Conservation (phyloP, 2,797 vertebrate species). For the Liasis olivaceus region DNA sequence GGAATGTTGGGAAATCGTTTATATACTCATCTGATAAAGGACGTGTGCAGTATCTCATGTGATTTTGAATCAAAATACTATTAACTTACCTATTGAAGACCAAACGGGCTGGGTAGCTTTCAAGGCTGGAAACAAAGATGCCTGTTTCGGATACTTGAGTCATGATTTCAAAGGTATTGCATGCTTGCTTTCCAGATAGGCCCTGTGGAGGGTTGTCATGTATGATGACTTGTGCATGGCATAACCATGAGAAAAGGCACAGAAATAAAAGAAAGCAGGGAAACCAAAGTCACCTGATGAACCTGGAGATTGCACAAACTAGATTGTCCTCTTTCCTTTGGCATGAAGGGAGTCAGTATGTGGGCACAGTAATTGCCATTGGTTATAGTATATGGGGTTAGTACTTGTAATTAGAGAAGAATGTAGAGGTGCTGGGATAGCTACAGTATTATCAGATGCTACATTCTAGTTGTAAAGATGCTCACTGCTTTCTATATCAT, state of each 20-base stretch:
- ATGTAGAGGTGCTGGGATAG: not conserved
- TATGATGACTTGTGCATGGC: not conserved
- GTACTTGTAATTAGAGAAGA: not conserved
- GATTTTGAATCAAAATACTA: not conserved
- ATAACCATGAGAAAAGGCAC: not conserved
- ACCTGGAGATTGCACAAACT: not conserved
- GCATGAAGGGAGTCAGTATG: not conserved
- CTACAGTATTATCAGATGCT: not conserved
- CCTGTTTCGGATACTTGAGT: not conserved
- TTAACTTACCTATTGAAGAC: not conserved
- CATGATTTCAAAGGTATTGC: not conserved
- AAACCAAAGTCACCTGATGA: not conserved
- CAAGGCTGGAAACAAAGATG: not conserved
- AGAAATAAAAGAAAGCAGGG: not conserved
- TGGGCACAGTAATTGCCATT: not conserved
- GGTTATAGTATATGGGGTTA: not conserved
- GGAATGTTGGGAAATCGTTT: too few species aligned
- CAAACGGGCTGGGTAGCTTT: not conserved
- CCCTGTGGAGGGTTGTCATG: not conserved
- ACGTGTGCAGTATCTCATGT: too few species aligned
- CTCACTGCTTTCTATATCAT: not conserved
- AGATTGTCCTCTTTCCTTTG: not conserved
- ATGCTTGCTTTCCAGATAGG: not conserved
- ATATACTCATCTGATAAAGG: too few species aligned
- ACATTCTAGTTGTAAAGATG: not conserved